These are phyloP conservation scores for Macaca nemestrina DNA, from an alignment of 2,113 vertebrate species.

Conservation along the genomic window DNA sequence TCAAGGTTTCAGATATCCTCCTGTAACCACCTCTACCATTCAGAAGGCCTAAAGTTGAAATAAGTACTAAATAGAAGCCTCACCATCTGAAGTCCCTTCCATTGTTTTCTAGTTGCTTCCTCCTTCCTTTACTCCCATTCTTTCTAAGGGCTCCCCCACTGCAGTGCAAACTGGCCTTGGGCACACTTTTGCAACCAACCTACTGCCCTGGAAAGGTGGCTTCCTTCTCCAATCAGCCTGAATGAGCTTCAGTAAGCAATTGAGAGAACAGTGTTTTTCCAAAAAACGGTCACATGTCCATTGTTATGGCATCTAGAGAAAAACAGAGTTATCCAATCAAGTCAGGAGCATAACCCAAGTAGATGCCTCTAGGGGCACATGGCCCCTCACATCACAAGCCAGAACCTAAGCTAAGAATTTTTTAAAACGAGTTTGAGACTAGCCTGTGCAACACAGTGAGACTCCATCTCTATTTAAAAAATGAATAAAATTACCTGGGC, in stretches of 20 bases:
- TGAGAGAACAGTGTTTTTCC: background rate
- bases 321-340: background rate
- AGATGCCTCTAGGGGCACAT: background rate
- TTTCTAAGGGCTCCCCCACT: background rate
- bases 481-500: no score
- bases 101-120: background rate
- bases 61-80: background rate
- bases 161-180: background rate
- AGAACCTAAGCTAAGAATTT: background rate
- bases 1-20: background rate
- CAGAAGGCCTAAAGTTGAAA: background rate
- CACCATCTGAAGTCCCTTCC: background rate
- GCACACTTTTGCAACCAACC: background rate
- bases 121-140: background rate
- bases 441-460: no score
- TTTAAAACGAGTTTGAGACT: background rate
- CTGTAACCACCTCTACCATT: background rate
- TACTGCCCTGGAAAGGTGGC: background rate
- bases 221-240: background rate
- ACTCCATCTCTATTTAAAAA: no score
- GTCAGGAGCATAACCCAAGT: background rate
- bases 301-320: background rate
- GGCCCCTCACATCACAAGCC: background rate
- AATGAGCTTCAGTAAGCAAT: background rate
- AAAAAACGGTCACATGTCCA: accelerated